phyloP scores from a whole-genome alignment of 2,797 vertebrate genomes.

The Helarctos malayanus region DNA sequence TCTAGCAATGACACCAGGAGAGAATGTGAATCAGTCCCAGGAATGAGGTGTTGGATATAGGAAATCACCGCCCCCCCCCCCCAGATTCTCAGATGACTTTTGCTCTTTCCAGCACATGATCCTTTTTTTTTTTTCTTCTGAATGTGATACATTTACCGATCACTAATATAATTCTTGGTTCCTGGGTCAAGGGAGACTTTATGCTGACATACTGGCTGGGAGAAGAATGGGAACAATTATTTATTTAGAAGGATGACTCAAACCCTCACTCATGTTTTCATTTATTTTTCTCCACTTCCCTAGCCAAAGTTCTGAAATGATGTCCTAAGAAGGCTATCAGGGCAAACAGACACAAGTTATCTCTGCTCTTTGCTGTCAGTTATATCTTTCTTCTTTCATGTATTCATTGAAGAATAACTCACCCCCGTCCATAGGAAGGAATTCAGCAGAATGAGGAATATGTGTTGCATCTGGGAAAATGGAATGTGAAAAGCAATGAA shows the following conservation, averaged over 20 bases:
- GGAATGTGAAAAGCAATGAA: slow-evolving; percentile 52
- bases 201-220: slow-evolving; percentile 39
- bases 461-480: not conserved
- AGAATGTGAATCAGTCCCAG: not conserved
- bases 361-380: not conserved
- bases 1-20: not conserved
- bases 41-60: not conserved
- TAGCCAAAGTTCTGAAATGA: slow-evolving; percentile 65
- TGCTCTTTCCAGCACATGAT: slow-evolving; percentile 4
- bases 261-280: slow-evolving; percentile 68
- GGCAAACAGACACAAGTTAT: slow-evolving; percentile 44
- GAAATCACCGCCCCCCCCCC: not conserved
- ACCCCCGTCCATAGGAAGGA: not conserved
- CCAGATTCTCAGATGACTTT: not conserved
- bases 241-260: slow-evolving; percentile 71
- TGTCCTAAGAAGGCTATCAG: not conserved
- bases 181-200: slow-evolving; percentile 43
- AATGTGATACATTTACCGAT: slow-evolving; percentile 45
- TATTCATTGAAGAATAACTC: slow-evolving; percentile 19
- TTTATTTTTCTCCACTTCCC: slow-evolving; percentile 55
- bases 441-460: slow-evolving; percentile 63
- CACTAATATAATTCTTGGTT: slow-evolving; percentile 64
- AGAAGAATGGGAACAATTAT: slow-evolving; percentile 71
- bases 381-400: slow-evolving; percentile 62
- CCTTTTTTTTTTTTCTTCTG: slow-evolving; percentile 10